These are phyloP conservation scores for Tympanoctomys barrerae DNA, from an alignment of 2,797 vertebrate genomes.

Conservation along the genomic window DNA sequence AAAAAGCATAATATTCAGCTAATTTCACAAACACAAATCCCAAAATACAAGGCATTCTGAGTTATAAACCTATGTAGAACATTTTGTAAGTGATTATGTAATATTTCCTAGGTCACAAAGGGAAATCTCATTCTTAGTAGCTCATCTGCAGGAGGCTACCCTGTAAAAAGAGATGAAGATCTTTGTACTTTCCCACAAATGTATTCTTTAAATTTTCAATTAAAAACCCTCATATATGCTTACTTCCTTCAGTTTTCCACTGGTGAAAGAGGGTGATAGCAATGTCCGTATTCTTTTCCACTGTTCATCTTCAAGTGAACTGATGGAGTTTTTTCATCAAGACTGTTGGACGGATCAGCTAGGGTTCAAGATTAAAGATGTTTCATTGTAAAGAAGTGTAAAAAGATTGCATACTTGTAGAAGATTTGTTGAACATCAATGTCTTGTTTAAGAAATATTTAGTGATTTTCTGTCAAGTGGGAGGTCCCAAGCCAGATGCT, in stretches of 20 bases:
- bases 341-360: background rate
- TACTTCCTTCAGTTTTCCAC: slow-evolving; percentile 89
- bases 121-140: background rate
- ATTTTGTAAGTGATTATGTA: background rate
- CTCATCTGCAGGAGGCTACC: background rate
- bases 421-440: background rate
- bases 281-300: slow-evolving; percentile 83
- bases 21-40: background rate
- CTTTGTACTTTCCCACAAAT: background rate
- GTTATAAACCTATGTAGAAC: background rate
- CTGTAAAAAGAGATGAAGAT: background rate
- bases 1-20: background rate
- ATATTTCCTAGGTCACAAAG: background rate
- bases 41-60: background rate
- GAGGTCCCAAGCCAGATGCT: no score
- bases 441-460: no score
- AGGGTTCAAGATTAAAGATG: background rate
- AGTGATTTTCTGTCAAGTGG: no score
- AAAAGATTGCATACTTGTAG: background rate
- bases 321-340: background rate
- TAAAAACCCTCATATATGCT: background rate
- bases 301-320: background rate
- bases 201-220: background rate
- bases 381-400: background rate
- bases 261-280: slow-evolving; percentile 88